Conservation (phyloP, 2,888 invertebrate genomes). For the Periphyllus acericola region DNA sequence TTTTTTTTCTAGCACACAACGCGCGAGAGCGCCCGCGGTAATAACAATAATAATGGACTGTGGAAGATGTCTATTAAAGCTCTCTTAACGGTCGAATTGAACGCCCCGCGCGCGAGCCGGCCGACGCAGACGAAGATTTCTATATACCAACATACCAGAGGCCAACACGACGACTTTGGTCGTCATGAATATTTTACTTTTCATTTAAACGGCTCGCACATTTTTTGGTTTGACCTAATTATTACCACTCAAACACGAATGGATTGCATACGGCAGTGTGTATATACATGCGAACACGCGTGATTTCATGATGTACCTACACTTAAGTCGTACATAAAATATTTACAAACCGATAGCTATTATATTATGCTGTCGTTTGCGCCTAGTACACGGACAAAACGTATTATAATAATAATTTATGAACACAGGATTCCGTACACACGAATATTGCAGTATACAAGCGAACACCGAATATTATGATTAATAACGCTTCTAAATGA, state of each 20-base stretch:
- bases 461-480: background rate
- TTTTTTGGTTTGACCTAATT: background rate
- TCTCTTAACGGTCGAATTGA: background rate
- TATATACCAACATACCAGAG: background rate
- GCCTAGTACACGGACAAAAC: background rate
- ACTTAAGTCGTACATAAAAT: background rate
- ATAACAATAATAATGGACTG: background rate
- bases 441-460: no score
- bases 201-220: background rate
- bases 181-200: background rate
- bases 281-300: background rate
- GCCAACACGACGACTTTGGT: background rate
- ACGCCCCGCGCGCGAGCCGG: background rate
- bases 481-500: background rate
- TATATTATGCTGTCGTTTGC: no score
- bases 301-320: background rate
- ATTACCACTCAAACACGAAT: background rate
- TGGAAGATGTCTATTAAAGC: background rate
- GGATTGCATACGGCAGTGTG: background rate
- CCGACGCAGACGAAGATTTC: background rate
- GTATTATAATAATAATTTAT: no score
- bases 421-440: background rate
- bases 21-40: background rate
- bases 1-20: slow-evolving; percentile 30
- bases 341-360: background rate